These are phyloP conservation scores for Pandemis cinnamomeana DNA, from an alignment of 2,888 invertebrate genomes.

Conservation along the genomic window DNA sequence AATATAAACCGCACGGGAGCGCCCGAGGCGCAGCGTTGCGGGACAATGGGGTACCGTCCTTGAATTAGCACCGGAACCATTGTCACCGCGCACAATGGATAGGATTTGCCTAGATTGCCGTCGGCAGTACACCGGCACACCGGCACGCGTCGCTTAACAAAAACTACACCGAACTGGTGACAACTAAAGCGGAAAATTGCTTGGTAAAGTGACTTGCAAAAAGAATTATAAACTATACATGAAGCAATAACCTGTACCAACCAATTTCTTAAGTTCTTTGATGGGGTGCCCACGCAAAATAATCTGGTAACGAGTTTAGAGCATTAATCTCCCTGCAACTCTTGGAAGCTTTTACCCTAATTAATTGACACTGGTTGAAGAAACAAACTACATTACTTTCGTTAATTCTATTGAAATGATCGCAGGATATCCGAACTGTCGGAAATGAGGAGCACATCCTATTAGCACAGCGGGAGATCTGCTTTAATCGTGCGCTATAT, in stretches of 20 bases:
- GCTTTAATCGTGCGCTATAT: conserved; percentile 18
- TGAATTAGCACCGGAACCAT: conserved; percentile 80
- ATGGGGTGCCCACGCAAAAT: background rate
- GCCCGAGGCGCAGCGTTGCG: conserved; percentile 53
- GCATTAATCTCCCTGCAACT: background rate
- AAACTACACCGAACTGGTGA: conserved; percentile 56
- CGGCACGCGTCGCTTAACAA: conserved; percentile 64
- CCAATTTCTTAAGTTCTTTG: conserved; percentile 5
- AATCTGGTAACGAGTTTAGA: background rate
- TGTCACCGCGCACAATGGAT: conserved; percentile 76
- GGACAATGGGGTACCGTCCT: conserved; percentile 75
- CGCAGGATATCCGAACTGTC: conserved; percentile 1
- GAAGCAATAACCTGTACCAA: background rate
- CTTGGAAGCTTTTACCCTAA: background rate
- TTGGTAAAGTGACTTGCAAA: conserved; percentile 14
- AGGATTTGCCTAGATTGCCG: conserved; percentile 73
- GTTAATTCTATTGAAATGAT: background rate
- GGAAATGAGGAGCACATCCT: background rate
- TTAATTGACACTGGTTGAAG: background rate
- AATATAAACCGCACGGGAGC: conserved; percentile 44
- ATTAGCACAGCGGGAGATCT: conserved; percentile 16
- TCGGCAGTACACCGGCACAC: conserved; percentile 45
- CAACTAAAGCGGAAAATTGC: conserved; percentile 54
- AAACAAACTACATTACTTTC: background rate
- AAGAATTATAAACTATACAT: conserved; percentile 5